Percentiles rank a stretch among this genome's conserved stretches.
Evolutionary conservation across 2,113 vertebrate genomes (phyloP).

Genomic region (Centropus unirufus): DNA sequence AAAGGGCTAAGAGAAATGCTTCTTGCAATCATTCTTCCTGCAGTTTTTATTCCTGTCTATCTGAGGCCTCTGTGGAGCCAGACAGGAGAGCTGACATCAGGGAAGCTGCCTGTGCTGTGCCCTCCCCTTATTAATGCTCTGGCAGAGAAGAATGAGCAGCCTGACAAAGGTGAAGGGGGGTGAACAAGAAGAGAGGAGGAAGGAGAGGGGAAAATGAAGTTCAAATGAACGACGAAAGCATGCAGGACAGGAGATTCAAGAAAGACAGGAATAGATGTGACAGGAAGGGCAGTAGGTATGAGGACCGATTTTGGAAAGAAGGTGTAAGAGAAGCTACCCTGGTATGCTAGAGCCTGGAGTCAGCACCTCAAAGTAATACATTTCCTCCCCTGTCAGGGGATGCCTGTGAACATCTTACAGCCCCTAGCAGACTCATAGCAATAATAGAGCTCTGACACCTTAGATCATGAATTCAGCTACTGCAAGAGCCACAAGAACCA

Average conservation of each 20-base stretch:
- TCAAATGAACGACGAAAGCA: background rate
- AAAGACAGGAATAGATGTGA: background rate
- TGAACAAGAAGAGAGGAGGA: background rate
- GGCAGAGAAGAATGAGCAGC: constrained; percentile 59
- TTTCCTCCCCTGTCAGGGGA: background rate
- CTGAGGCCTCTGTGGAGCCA: constrained; percentile 28
- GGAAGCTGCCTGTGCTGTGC: background rate
- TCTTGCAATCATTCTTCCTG: constrained; percentile 51
- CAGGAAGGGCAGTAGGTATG: background rate
- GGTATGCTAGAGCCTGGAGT: background rate
- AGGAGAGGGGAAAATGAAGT: background rate
- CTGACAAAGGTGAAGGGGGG: constrained; percentile 6
- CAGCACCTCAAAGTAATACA: background rate
- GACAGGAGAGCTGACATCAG: constrained; percentile 40
- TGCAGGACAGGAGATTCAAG: background rate
- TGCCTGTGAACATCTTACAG: background rate
- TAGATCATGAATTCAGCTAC: background rate
- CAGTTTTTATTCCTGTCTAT: constrained; percentile 44
- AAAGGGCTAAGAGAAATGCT: constrained; percentile 48
- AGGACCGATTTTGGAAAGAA: background rate
- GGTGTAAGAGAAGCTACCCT: background rate
- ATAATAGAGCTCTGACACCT: background rate
- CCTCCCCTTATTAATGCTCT: constrained; percentile 21
- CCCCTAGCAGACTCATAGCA: background rate
- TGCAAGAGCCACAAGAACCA: background rate